These are phyloP conservation scores for Amazona finschi DNA, from an alignment of 2,797 vertebrate genomes.

Conservation along the genomic window DNA sequence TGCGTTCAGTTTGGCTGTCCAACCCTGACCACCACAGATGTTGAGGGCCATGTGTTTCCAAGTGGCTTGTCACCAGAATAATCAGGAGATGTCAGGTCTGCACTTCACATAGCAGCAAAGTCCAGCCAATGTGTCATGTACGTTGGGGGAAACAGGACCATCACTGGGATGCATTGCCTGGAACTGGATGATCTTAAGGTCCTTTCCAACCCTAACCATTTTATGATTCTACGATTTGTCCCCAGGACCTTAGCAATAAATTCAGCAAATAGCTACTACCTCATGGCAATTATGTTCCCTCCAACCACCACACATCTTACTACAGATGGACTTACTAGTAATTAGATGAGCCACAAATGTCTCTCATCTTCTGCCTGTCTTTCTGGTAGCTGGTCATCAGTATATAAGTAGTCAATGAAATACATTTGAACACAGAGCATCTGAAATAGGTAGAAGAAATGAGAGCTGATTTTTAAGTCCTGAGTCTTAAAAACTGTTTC, in stretches of 20 bases:
- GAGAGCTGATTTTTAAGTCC: neutral
- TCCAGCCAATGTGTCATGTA: neutral
- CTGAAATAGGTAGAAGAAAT: neutral
- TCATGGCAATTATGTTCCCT: neutral
- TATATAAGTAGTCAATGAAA: neutral
- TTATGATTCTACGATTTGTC: neutral
- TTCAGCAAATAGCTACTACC: neutral
- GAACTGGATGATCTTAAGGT: neutral
- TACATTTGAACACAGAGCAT: neutral
- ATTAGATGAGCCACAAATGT: neutral
- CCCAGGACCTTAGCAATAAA: neutral
- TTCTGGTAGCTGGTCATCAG: neutral
- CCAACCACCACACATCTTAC: accelerated
- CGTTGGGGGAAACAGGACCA: neutral
- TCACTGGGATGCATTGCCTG: neutral
- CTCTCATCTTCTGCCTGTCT: neutral
- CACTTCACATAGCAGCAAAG: neutral
- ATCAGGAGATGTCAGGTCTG: neutral
- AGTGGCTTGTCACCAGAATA: neutral
- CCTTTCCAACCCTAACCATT: neutral
- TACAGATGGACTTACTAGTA: neutral
- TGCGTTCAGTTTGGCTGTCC: neutral
- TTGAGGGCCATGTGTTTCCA: accelerated
- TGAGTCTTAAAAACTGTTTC: neutral
- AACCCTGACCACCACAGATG: neutral